Evolutionary conservation across 2,888 invertebrate species (phyloP).

Genomic region (Acanthosepion pharaonis): DNA sequence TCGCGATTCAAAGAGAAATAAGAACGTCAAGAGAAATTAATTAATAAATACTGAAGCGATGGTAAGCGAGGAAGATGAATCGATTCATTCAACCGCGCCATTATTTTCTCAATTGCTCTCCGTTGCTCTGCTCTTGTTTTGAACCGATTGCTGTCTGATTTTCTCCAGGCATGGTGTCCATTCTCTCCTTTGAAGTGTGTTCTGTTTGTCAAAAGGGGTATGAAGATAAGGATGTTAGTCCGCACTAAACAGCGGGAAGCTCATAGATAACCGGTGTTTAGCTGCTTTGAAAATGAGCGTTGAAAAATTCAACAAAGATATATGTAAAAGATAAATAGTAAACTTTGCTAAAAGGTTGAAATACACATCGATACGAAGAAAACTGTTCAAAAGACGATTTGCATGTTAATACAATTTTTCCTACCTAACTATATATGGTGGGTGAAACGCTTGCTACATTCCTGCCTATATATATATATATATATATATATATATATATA

Average conservation of each 20-base stretch:
- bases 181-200: not conserved
- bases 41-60: not conserved
- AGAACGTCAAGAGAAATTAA: not conserved
- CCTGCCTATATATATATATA: not conserved
- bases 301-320: not conserved
- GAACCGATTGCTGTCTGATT: not conserved
- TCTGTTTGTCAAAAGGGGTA: not conserved
- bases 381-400: not conserved
- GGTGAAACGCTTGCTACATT: too few species aligned
- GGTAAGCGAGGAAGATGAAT: not conserved
- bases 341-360: too few species aligned
- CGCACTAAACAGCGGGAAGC: not conserved
- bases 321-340: not conserved
- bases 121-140: not conserved
- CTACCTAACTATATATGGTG: not conserved
- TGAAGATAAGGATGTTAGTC: not conserved
- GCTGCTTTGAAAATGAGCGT: not conserved
- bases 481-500: conserved; percentile 22
- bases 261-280: not conserved
- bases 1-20: not conserved
- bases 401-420: not conserved
- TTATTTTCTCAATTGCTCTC: not conserved
- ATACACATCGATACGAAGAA: not conserved
- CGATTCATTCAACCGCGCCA: not conserved
- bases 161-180: not conserved